Conservation (phyloP, 2,797 vertebrate species). For the Ataeniobius toweri region DNA sequence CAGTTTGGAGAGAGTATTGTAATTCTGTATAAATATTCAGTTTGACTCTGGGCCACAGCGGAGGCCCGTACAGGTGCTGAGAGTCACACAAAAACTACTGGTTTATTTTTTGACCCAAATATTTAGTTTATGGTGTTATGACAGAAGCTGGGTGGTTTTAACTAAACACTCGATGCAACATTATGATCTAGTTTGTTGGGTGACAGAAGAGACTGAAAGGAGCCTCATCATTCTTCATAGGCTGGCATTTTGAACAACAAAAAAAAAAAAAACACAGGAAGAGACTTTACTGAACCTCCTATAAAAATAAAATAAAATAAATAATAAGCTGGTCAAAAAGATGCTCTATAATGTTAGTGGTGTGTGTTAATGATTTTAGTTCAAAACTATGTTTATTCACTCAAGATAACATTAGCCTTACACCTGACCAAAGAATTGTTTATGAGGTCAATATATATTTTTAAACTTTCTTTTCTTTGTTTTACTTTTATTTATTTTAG, state of each 20-base stretch:
- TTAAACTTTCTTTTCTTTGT: background rate
- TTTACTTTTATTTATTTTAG: background rate
- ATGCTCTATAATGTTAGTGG: background rate
- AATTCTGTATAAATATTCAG: conserved; percentile 55
- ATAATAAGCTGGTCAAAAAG: background rate
- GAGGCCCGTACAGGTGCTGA: background rate
- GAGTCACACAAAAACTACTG: background rate
- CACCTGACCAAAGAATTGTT: background rate
- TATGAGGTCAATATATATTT: background rate
- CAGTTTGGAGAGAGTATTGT: conserved; percentile 53
- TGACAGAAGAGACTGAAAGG: too few relatives aligned
- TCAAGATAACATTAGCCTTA: background rate
- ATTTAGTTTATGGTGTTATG: too few relatives aligned
- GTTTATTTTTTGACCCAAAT: background rate
- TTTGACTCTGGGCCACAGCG: conserved; percentile 27
- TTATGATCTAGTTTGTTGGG: too few relatives aligned
- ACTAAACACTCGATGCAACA: too few relatives aligned
- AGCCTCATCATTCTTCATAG: too few relatives aligned
- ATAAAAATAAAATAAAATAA: background rate
- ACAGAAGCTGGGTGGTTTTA: too few relatives aligned
- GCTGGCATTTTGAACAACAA: background rate
- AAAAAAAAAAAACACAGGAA: background rate
- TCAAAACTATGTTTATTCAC: background rate
- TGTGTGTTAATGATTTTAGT: background rate
- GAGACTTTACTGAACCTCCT: background rate